A percentile compares a stretch with the other conserved stretches of the same genome.
Conservation (phyloP, 2,888 invertebrate genomes). For the Patella pellucida region DNA sequence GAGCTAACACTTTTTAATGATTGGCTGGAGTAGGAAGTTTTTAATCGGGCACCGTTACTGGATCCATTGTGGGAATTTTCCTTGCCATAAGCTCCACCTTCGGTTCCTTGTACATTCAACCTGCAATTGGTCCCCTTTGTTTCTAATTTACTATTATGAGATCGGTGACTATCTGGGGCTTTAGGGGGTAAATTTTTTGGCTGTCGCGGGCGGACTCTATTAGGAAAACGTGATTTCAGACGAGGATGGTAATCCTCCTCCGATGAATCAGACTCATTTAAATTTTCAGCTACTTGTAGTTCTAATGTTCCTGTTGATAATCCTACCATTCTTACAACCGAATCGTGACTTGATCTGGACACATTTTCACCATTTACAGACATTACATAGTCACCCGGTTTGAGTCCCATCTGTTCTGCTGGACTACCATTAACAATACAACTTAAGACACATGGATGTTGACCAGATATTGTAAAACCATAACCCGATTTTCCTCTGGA, state of each 20-base stretch:
- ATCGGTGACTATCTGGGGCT: conserved; percentile 26
- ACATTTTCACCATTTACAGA: conserved; percentile 91
- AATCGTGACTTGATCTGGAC: conserved; percentile 91
- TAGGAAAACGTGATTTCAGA: conserved; percentile 68
- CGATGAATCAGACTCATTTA: conserved; percentile 84
- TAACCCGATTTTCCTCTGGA: conserved; percentile 89
- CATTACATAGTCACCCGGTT: conserved; percentile 92
- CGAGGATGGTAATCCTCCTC: conserved; percentile 76
- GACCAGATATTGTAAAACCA: conserved; percentile 98
- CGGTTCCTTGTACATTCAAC: conserved; percentile 3
- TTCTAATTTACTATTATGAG: conserved; percentile 19
- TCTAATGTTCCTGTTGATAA: conserved; percentile 80
- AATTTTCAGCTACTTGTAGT: conserved; percentile 73
- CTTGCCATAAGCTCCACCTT: conserved; percentile 10
- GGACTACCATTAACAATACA: conserved; percentile 92
- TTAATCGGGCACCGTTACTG: not conserved
- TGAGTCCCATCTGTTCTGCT: conserved; percentile 89
- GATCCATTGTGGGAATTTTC: conserved; percentile 2
- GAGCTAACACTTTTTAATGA: conserved; percentile 2
- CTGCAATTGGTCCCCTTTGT: conserved; percentile 21
- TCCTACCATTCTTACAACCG: conserved; percentile 91
- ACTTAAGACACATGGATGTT: conserved; percentile 94
- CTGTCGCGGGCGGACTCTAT: conserved; percentile 53
- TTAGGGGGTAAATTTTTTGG: conserved; percentile 22
- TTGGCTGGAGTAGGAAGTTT: not conserved